A percentile compares a stretch with the other conserved stretches of the same genome.
Conservation (phyloP, 1,140 invertebrate species). For the Battus philenor region DNA sequence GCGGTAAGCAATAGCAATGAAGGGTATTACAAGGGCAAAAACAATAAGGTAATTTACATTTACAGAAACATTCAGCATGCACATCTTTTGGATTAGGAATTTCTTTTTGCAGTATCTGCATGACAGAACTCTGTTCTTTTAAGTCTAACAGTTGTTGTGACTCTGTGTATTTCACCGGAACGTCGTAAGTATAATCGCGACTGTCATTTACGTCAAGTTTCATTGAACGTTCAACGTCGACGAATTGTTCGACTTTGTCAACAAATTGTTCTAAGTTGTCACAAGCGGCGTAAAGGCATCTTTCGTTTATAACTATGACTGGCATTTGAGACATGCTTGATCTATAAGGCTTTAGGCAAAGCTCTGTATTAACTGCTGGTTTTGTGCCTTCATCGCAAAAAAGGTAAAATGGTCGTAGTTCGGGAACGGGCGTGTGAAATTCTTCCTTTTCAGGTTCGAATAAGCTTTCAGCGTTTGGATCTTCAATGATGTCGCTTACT, state of each 20-base stretch:
- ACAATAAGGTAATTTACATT: constrained; percentile 42
- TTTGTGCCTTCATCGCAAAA: constrained; percentile 53
- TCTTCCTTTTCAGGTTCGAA: constrained; percentile 36
- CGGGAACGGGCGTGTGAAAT: constrained; percentile 34
- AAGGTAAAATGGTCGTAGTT: constrained; percentile 51
- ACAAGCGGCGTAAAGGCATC: constrained; percentile 52
- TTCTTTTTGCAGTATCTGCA: constrained; percentile 57
- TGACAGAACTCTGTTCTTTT: constrained; percentile 51
- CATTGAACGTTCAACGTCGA: constrained; percentile 31
- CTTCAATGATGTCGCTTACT: constrained; percentile 39
- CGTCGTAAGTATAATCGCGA: constrained; percentile 39
- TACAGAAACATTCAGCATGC: constrained; percentile 25
- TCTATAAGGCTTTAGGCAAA: constrained; percentile 50
- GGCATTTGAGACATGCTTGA: constrained; percentile 50
- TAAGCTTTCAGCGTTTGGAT: constrained; percentile 43
- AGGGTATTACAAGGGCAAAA: constrained; percentile 19
- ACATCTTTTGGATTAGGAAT: constrained; percentile 37
- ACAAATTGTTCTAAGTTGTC: constrained; percentile 47
- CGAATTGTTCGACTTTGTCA: constrained; percentile 43
- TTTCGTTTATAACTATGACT: constrained; percentile 54
- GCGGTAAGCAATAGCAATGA: no score
- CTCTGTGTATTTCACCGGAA: constrained; percentile 39
- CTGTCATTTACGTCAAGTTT: constrained; percentile 44
- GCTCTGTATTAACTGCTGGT: constrained; percentile 33
- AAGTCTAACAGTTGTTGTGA: constrained; percentile 35